Evolutionary conservation across 2,797 vertebrate species (phyloP), one percentile per base, ranked within the genome.

Genomic region (Hypotaenidia philippensis): DNA sequence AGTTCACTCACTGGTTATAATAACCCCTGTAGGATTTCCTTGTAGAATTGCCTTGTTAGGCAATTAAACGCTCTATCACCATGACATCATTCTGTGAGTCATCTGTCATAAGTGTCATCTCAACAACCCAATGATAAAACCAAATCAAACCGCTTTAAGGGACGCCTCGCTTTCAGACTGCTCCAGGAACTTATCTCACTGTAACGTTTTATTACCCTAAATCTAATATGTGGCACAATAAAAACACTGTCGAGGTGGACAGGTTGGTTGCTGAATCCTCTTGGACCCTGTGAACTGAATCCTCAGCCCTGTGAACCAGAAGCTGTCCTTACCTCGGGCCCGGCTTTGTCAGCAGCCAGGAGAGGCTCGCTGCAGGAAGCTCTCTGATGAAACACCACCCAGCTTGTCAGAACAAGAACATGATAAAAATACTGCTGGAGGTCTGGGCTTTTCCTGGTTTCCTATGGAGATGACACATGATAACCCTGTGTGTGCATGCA

Each of bases 11-110:
- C n/a, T 13, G 38, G 36, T 77, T 89, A 21, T 53, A 89, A 81
- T 29, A 90, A 83, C 25, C 41, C n/a, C 80, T 65, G 69, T 31
- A 91, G 83, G 65, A 89, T 41, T 89, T 71, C 38, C 83, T 87
- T 87, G 61, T 71, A 49, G 57, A 83, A 75, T 55, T 71, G 31
- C 49, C 32, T 52, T 71, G 79, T 77, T 68, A 88, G 65, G 49
- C 69, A 93, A 86, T 94, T 94, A 93, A 94, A 94, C 72, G 65
- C 50, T 90, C 34, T 81, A 15, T 59, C 65, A 31, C 64, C 41
- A 6, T 88, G 87, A 65, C 60, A 80, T 56, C 83, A 88, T 80
- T 64, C 82, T 44, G 2, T 49, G 69, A 89, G 57, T 90, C 69
- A 85, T 83, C 76, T 80, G 45, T 69, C 69, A 23, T 29, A 84